phyloP scores from a whole-genome alignment of 2,888 invertebrate genomes.

The Lasius fuliginosus region DNA sequence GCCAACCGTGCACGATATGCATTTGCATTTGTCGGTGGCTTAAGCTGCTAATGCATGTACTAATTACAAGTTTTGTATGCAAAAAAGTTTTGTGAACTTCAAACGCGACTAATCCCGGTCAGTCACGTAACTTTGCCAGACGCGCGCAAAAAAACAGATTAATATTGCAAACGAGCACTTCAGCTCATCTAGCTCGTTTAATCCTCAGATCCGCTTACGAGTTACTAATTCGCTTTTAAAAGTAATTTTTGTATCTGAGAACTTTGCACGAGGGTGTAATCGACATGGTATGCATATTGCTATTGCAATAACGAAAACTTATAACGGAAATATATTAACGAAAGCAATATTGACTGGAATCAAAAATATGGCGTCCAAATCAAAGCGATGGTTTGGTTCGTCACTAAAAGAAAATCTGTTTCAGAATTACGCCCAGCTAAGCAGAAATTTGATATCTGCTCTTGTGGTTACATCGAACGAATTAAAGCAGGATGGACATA shows the following conservation, averaged over 20 bases:
- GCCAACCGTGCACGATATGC: constrained; percentile 13
- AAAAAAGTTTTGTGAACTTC: constrained; percentile 26
- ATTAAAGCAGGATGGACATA: not conserved
- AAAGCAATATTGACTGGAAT: not conserved
- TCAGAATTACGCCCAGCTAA: constrained; percentile 15
- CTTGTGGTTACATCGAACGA: not conserved
- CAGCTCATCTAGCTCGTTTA: constrained; percentile 17
- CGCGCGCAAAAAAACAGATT: constrained; percentile 55
- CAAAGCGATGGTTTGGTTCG: too few species aligned
- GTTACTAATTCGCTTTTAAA: constrained; percentile 39
- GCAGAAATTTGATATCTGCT: constrained; percentile 18
- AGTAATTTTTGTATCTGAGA: constrained; percentile 39
- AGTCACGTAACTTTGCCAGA: constrained; percentile 29
- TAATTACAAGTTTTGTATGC: not conserved
- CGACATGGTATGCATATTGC: constrained; percentile 10
- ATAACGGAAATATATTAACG: not conserved
- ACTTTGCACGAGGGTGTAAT: constrained; percentile 5
- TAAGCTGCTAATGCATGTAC: constrained; percentile 13
- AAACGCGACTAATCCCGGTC: constrained; percentile 19
- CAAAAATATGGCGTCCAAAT: not conserved
- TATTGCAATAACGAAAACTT: not conserved
- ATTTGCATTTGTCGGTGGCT: constrained; percentile 20
- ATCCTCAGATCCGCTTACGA: constrained; percentile 47
- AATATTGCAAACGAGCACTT: constrained; percentile 56
- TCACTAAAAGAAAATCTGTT: constrained; percentile 15